A percentile compares a stretch with the other conserved stretches of the same genome.
Conservation (phyloP, 1,140 invertebrate species). For the Eurytemora carolleeae region DNA sequence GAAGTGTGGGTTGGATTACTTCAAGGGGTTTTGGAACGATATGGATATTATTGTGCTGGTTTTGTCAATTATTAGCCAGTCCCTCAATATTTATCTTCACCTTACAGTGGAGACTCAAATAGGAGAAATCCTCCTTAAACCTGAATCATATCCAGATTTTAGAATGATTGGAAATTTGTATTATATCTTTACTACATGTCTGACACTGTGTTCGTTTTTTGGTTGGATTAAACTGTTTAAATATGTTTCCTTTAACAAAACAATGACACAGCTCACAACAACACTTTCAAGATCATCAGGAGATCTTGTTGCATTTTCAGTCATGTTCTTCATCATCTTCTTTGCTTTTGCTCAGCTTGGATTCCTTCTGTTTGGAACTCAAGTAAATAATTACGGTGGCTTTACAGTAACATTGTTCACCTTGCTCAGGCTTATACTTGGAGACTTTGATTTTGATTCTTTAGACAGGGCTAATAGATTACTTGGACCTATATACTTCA, state of each 20-base stretch:
- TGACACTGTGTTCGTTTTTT: slow-evolving; percentile 37
- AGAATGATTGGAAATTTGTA: slow-evolving; percentile 29
- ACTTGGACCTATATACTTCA: slow-evolving; percentile 55
- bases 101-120: slow-evolving; percentile 24
- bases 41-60: slow-evolving; percentile 41
- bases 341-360: slow-evolving; percentile 52
- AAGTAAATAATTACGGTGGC: slow-evolving; percentile 39
- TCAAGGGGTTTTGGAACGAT: slow-evolving; percentile 41
- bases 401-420: slow-evolving; percentile 43
- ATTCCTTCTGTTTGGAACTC: slow-evolving; percentile 45
- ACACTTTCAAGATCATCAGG: slow-evolving; percentile 42
- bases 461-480: slow-evolving; percentile 47
- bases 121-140: slow-evolving; percentile 26
- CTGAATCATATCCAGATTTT: slow-evolving; percentile 28
- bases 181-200: slow-evolving; percentile 32
- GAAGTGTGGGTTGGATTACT: slow-evolving; percentile 34
- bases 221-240: slow-evolving; percentile 45
- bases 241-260: slow-evolving; percentile 52
- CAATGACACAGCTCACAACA: slow-evolving; percentile 48
- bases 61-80: not conserved
- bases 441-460: slow-evolving; percentile 53
- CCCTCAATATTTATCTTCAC: slow-evolving; percentile 25
- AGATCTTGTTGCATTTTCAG: slow-evolving; percentile 48
- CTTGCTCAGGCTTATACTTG: slow-evolving; percentile 49
- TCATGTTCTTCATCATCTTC: slow-evolving; percentile 66